Conservation (phyloP, 2,888 invertebrate genomes). For the Drosophila aldrichi region DNA sequence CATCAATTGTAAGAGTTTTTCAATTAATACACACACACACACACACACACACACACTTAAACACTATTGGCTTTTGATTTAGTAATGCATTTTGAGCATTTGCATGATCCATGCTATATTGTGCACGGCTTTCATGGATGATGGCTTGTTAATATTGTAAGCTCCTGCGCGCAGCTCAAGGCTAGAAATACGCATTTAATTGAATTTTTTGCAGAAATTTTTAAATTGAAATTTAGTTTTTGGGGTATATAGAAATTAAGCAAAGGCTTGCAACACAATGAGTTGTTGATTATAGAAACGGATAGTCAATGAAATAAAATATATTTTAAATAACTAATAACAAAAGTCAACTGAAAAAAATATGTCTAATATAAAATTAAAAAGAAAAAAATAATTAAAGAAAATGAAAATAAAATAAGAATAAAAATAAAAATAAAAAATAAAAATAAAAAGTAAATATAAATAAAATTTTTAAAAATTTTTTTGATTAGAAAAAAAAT, state of each 20-base stretch:
- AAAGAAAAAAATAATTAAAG: too few species aligned
- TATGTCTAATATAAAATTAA: too few species aligned
- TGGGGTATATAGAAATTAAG: not conserved
- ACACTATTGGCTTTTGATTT: constrained; percentile 58
- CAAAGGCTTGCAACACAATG: not conserved
- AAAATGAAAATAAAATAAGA: too few species aligned
- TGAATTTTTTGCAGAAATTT: constrained; percentile 23
- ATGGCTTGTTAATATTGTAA: constrained; percentile 49
- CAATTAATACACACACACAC: constrained; percentile 53
- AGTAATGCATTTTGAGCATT: constrained; percentile 46
- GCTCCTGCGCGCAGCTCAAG: constrained; percentile 23
- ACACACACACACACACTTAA: constrained; percentile 18
- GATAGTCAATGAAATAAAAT: too few species aligned
- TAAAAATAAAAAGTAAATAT: too few species aligned
- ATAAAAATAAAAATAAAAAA: too few species aligned
- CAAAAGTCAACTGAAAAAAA: too few species aligned
- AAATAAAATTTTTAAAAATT: too few species aligned
- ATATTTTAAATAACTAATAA: too few species aligned
- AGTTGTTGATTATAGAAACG: too few species aligned
- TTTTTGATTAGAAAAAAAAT: too few species aligned
- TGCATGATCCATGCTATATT: constrained; percentile 27
- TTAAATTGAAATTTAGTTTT: not conserved
- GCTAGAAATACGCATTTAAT: constrained; percentile 48
- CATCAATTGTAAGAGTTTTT: constrained; percentile 59
- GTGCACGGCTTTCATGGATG: constrained; percentile 26